Evolutionary conservation across 2,888 invertebrate genomes (phyloP).

Genomic region (Pterobdella sp.): DNA sequence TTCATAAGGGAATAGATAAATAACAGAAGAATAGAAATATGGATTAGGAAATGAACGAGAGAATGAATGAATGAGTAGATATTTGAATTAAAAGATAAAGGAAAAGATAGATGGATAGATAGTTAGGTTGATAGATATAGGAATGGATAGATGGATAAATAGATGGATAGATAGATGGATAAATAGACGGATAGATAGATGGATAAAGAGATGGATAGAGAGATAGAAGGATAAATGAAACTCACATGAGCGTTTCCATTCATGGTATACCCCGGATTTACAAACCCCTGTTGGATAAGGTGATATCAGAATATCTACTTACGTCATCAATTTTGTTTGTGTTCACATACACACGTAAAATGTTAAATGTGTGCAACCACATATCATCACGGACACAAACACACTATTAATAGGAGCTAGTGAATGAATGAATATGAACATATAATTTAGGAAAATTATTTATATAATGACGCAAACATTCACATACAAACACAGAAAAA

Average conservation of each 20-base stretch:
- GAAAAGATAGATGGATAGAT: not conserved
- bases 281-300: conserved; percentile 66
- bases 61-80: conserved; percentile 4
- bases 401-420: conserved; percentile 13
- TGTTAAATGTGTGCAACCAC: no score
- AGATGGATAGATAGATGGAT: conserved; percentile 6
- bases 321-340: no score
- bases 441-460: not conserved
- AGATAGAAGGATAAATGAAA: conserved; percentile 33
- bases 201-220: conserved; percentile 9
- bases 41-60: not conserved
- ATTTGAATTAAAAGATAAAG: not conserved
- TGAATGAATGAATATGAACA: not conserved
- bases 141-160: conserved; percentile 16
- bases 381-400: conserved; percentile 16
- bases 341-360: no score
- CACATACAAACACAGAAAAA: not conserved
- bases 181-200: not conserved
- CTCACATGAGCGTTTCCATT: conserved; percentile 84
- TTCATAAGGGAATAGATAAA: not conserved
- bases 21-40: not conserved
- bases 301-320: no score
- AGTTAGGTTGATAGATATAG: not conserved
- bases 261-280: conserved; percentile 93
- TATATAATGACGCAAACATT: not conserved